These are phyloP conservation scores for Chionis minor DNA, from an alignment of 2,113 vertebrate species.

Conservation along the genomic window DNA sequence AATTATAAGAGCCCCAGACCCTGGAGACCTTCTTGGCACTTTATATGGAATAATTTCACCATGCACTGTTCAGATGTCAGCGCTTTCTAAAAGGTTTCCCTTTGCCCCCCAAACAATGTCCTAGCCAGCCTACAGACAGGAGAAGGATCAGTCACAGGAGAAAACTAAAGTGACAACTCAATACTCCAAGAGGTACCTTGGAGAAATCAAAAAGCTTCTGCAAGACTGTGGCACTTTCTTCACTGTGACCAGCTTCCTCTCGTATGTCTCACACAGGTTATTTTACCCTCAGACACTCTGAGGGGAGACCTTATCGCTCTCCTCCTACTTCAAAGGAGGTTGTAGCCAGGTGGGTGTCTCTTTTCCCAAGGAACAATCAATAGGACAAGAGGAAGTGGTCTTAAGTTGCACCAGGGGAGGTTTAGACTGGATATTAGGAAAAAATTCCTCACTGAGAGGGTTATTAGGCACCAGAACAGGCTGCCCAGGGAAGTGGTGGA, in stretches of 20 bases:
- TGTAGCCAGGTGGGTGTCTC: background rate
- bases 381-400: background rate
- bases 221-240: background rate
- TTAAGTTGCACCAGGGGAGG: background rate
- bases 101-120: background rate
- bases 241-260: background rate
- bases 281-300: background rate
- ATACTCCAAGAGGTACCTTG: background rate
- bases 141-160: background rate
- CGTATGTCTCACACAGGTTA: background rate
- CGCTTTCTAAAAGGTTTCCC: background rate
- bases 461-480: background rate
- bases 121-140: background rate
- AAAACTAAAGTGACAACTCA: background rate
- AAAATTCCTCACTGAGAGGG: background rate
- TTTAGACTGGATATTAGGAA: background rate
- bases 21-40: background rate
- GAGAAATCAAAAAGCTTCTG: background rate
- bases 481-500: background rate
- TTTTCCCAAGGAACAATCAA: background rate
- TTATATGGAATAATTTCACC: background rate
- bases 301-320: background rate
- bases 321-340: background rate
- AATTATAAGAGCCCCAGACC: background rate
- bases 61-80: accelerated